phyloP scores from a whole-genome alignment of 2,113 vertebrate species.

The Seriola rivoliana region DNA sequence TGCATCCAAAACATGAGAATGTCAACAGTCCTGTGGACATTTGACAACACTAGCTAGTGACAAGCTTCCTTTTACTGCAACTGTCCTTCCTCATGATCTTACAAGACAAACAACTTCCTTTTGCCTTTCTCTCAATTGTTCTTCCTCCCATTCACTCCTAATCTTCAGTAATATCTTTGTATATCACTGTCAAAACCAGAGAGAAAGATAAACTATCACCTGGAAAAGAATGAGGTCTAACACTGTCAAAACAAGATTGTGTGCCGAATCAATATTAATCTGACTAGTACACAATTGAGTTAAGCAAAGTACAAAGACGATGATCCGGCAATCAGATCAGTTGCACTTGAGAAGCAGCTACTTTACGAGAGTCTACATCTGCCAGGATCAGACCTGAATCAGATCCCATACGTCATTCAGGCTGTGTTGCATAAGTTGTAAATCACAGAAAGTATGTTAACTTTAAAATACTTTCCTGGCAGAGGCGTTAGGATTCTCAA shows the following conservation, averaged over 20 bases:
- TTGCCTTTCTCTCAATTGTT: not conserved
- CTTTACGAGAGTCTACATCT: not conserved
- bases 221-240: not conserved
- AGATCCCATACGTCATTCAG: not conserved
- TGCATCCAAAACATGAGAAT: not conserved
- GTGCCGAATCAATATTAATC: not conserved
- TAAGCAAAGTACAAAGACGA: conserved; percentile 41
- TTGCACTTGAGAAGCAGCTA: not conserved
- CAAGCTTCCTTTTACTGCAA: not conserved
- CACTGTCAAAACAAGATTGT: not conserved
- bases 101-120: not conserved
- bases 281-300: conserved; percentile 42
- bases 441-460: conserved; percentile 20
- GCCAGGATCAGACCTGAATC: conserved; percentile 11
- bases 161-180: not conserved
- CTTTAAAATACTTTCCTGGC: not conserved
- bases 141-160: not conserved
- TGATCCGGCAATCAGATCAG: conserved; percentile 47
- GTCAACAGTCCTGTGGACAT: not conserved
- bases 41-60: not conserved
- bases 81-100: not conserved
- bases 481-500: not conserved
- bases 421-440: not conserved
- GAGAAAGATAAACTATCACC: not conserved
- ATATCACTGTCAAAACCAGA: not conserved